Percentiles rank a stretch among this genome's conserved stretches.
Conservation (phyloP, 2,888 invertebrate genomes). For the Petrolisthes manimaculis region DNA sequence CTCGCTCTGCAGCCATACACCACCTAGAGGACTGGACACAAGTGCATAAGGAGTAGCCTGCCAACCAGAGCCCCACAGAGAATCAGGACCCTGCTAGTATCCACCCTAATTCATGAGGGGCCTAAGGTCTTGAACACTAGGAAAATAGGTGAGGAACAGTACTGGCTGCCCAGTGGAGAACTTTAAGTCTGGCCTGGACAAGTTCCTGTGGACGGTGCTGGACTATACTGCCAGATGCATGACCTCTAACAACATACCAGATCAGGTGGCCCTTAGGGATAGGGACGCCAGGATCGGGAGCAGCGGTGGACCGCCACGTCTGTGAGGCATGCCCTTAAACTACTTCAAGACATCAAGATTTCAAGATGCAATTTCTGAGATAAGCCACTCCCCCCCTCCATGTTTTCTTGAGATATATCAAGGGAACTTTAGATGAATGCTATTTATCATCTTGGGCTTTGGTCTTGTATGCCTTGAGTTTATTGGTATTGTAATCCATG, state of each 20-base stretch:
- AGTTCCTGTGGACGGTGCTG: conserved; percentile 11
- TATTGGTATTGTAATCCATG: too few species aligned
- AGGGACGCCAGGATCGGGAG: not conserved
- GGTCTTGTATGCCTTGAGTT: too few species aligned
- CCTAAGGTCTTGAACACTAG: not conserved
- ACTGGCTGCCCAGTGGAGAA: not conserved
- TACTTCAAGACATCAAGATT: too few species aligned
- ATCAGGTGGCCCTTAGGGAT: not conserved
- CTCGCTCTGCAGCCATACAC: not conserved
- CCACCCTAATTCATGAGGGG: not conserved
- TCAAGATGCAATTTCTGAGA: too few species aligned
- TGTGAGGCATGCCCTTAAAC: not conserved
- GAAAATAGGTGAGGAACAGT: not conserved
- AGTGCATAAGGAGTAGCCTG: not conserved
- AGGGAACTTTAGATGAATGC: too few species aligned
- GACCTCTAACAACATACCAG: not conserved
- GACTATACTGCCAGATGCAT: not conserved
- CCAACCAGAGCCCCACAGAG: conserved; percentile 3
- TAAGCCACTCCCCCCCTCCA: too few species aligned
- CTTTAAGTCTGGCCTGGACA: conserved; percentile 6
- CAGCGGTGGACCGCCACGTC: not conserved
- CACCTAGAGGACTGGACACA: not conserved
- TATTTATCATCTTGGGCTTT: too few species aligned
- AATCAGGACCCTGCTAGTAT: not conserved
- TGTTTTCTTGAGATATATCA: too few species aligned